phyloP scores from a whole-genome alignment of 1,140 invertebrate genomes.

The Pogonomyrmex californicus region DNA sequence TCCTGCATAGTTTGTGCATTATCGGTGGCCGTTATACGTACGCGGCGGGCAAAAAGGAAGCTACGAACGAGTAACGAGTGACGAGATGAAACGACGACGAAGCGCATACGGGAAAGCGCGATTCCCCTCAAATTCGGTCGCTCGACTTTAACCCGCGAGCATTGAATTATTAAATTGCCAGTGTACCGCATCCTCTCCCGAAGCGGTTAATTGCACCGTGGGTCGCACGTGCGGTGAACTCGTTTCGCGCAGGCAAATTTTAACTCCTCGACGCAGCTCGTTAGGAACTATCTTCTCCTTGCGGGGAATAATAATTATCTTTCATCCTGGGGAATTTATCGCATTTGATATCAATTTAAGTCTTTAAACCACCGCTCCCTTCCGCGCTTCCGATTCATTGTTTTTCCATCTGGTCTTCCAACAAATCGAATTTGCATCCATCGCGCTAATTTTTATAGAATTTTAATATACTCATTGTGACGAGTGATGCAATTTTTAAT shows the following conservation, averaged over 20 bases:
- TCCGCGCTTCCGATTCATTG: neutral
- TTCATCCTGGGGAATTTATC: conserved; percentile 28
- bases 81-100: neutral
- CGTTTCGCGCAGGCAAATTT: conserved; percentile 38
- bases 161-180: conserved; percentile 52
- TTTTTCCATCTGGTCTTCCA: neutral
- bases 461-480: neutral
- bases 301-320: conserved; percentile 34
- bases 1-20: conserved; percentile 40
- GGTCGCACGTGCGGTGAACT: conserved; percentile 40
- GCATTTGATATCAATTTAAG: conserved; percentile 33
- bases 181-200: conserved; percentile 9
- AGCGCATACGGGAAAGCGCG: neutral
- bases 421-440: neutral
- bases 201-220: conserved; percentile 45
- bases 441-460: neutral
- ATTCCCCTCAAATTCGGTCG: conserved; percentile 34
- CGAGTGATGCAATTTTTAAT: neutral
- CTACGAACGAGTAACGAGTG: neutral
- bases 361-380: neutral
- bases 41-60: conserved; percentile 2
- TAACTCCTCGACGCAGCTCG: conserved; percentile 37
- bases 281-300: conserved; percentile 17
- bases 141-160: conserved; percentile 21
- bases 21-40: conserved; percentile 30